Evolutionary conservation across 2,888 invertebrate genomes (phyloP).

Genomic region (Drosophila testacea): DNA sequence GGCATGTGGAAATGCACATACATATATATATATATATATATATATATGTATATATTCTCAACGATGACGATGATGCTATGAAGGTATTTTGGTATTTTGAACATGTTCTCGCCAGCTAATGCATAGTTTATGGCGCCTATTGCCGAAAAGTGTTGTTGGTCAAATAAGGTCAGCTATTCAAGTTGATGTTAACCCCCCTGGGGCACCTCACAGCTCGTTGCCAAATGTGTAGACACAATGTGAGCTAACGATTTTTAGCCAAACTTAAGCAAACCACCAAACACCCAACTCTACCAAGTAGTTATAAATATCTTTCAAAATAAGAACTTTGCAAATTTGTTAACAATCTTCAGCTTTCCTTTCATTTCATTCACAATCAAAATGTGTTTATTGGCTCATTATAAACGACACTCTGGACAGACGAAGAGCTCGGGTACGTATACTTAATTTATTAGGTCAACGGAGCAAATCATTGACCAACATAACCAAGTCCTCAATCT

Average conservation of each 20-base stretch:
- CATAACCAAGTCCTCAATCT: conserved; percentile 25
- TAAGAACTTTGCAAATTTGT: conserved; percentile 43
- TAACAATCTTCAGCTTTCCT: conserved; percentile 17
- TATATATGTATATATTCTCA: background rate
- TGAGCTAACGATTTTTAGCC: conserved; percentile 6
- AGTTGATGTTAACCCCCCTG: background rate
- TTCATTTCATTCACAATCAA: conserved; percentile 63
- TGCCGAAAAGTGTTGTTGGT: conserved; percentile 71
- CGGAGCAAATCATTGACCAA: conserved; percentile 77
- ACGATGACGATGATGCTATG: conserved; percentile 31
- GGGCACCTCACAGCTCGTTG: conserved; percentile 1
- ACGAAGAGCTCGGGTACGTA: conserved; percentile 43
- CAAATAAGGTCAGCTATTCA: conserved; percentile 58
- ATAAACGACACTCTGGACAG: conserved; percentile 44
- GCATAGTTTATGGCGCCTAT: conserved; percentile 77
- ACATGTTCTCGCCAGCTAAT: conserved; percentile 72
- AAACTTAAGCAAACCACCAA: background rate
- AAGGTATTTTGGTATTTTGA: conserved; percentile 74
- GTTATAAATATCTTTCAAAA: conserved; percentile 21
- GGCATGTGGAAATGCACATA: conserved; percentile 57
- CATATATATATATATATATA: background rate
- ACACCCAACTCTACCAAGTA: background rate
- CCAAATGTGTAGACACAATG: conserved; percentile 9
- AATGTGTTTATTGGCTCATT: conserved; percentile 68
- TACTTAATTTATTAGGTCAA: conserved; percentile 73